phyloP scores from a whole-genome alignment of 1,140 invertebrate species.

The Drosophila busckii region DNA sequence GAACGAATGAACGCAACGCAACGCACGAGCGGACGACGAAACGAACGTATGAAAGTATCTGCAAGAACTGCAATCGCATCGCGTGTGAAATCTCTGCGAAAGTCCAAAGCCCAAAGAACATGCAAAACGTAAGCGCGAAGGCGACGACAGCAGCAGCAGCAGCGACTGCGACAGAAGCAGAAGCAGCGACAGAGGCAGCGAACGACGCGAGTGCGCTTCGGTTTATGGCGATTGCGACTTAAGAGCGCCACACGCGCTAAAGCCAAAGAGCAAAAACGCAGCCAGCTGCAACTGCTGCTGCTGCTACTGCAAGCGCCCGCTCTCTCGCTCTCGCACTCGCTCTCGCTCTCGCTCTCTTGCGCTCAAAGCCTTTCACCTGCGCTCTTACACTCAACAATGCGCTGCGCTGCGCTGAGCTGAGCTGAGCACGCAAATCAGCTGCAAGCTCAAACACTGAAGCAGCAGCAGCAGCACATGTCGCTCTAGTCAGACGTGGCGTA shows the following conservation, averaged over 20 bases:
- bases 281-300: conserved; percentile 20
- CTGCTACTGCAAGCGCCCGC: conserved; percentile 27
- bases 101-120: conserved; percentile 71
- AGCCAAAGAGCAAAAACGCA: conserved; percentile 55
- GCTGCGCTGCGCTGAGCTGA: conserved; percentile 15
- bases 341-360: conserved; percentile 1
- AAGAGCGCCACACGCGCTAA: conserved; percentile 68
- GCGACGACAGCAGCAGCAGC: conserved; percentile 28
- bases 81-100: conserved; percentile 78
- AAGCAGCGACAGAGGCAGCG: conserved; percentile 13
- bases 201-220: conserved; percentile 41
- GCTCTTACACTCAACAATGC: conserved; percentile 43
- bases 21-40: conserved; percentile 59
- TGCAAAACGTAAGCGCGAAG: conserved; percentile 56
- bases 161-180: conserved; percentile 6
- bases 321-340: conserved; percentile 19
- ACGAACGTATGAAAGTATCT: conserved; percentile 79
- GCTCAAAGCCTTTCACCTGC: neutral
- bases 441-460: conserved; percentile 17
- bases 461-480: conserved; percentile 13
- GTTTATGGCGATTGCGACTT: conserved; percentile 29
- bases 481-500: conserved; percentile 55
- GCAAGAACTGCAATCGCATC: conserved; percentile 79
- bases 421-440: conserved; percentile 42
- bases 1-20: conserved; percentile 58